Conservation (phyloP, 2,113 vertebrate genomes). For the Psophia crepitans region DNA sequence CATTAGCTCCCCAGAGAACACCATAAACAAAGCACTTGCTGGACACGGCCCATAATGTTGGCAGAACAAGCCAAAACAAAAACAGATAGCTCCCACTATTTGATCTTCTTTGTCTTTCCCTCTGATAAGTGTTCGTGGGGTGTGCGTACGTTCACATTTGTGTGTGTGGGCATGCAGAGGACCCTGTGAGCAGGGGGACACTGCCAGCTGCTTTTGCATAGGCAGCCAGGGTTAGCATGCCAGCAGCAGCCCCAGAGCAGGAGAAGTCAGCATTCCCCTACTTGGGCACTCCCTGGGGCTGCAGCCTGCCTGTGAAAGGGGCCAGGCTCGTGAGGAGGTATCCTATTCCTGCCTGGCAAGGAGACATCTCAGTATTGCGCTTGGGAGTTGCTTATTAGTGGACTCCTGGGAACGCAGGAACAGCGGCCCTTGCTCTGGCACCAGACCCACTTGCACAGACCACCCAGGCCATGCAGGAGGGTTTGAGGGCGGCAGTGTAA, state of each 20-base stretch:
- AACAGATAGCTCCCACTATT: neutral
- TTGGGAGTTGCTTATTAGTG: neutral
- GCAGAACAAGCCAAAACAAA: neutral
- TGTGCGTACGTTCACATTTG: neutral
- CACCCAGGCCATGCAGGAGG: neutral
- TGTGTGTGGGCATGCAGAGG: neutral
- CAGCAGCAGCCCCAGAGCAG: neutral
- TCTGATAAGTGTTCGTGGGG: neutral
- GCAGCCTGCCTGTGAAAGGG: fast-evolving
- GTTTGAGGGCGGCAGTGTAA: neutral
- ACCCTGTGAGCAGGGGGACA: neutral
- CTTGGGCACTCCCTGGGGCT: neutral
- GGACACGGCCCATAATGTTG: neutral
- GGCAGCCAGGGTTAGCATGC: fast-evolving
- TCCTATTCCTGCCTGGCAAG: neutral
- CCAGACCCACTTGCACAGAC: neutral
- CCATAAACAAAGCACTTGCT: neutral
- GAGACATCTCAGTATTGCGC: neutral
- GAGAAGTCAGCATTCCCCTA: fast-evolving
- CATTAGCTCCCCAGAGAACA: neutral
- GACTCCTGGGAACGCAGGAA: neutral
- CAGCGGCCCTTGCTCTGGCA: neutral
- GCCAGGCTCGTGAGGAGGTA: neutral
- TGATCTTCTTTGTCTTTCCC: neutral
- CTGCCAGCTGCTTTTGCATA: neutral